Conservation (phyloP, 1,140 invertebrate genomes). For the Euglossa dilemma region DNA sequence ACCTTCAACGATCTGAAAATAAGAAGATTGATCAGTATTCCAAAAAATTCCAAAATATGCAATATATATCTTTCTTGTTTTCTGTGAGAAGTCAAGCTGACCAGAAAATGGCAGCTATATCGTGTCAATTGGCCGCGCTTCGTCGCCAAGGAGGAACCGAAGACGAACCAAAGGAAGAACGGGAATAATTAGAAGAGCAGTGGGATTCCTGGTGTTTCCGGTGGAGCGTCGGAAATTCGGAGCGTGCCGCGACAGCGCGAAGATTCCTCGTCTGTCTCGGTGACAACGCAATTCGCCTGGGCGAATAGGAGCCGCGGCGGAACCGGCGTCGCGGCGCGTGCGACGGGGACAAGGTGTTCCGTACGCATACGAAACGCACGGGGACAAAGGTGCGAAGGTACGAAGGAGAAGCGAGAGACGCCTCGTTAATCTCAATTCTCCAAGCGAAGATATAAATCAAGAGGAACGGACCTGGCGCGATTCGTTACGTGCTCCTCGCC, state of each 20-base stretch:
- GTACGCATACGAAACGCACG: constrained; percentile 2
- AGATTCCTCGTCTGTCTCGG: neutral
- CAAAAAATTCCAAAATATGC: no score
- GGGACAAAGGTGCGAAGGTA: constrained; percentile 23
- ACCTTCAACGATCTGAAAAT: no score
- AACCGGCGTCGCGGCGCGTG: neutral
- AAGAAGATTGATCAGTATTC: no score
- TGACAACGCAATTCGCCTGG: constrained; percentile 5
- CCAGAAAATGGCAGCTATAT: no score
- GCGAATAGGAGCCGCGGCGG: neutral
- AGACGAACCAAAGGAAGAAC: no score
- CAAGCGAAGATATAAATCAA: constrained; percentile 46
- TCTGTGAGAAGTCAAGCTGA: no score
- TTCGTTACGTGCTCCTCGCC: constrained; percentile 29
- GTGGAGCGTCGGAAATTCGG: neutral
- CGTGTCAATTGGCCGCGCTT: no score
- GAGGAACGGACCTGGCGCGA: constrained; percentile 16
- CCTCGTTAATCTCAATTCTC: constrained; percentile 53
- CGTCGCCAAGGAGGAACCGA: no score
- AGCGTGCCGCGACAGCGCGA: neutral
- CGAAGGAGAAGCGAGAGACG: constrained; percentile 9
- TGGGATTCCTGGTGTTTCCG: neutral
- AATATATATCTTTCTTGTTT: no score
- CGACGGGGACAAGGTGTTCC: constrained; percentile 12
- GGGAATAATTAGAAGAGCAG: neutral